These are phyloP conservation scores for Brachyptera risi DNA, from an alignment of 2,888 invertebrate species.

Conservation along the genomic window DNA sequence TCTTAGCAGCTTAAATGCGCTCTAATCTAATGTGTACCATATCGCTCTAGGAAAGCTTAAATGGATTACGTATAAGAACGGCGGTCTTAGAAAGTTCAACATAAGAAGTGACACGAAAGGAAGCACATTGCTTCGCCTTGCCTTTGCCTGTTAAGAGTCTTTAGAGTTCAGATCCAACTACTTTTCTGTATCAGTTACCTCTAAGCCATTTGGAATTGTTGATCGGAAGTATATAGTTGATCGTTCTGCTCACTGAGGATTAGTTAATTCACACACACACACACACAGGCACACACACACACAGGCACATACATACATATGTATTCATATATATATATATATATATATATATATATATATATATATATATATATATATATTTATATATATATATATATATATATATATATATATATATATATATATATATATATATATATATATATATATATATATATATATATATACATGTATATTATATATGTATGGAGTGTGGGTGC, in stretches of 20 bases:
- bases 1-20: constrained; percentile 1
- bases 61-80: constrained; percentile 16
- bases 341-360: too few species aligned
- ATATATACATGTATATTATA: too few species aligned
- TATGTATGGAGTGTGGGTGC: too few species aligned
- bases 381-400: too few species aligned
- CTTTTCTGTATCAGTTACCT: constrained; percentile 2
- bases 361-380: too few species aligned
- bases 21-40: constrained; percentile 10
- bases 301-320: too few species aligned
- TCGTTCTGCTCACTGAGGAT: constrained; percentile 20
- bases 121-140: constrained; percentile 2
- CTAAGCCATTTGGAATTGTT: constrained; percentile 19
- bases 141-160: background rate
- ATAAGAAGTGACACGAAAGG: constrained; percentile 12
- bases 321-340: too few species aligned
- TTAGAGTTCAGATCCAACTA: constrained; percentile 9
- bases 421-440: too few species aligned
- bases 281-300: background rate
- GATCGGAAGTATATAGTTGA: constrained; percentile 15
- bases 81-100: constrained; percentile 18
- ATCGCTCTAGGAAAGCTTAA: constrained; percentile 14
- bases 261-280: constrained; percentile 9
- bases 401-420: too few species aligned
- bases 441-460: too few species aligned